A percentile compares a stretch with the other conserved stretches of the same genome.
Conservation (phyloP, 1,140 invertebrate species). For the Lamellibrachia luymesi region DNA sequence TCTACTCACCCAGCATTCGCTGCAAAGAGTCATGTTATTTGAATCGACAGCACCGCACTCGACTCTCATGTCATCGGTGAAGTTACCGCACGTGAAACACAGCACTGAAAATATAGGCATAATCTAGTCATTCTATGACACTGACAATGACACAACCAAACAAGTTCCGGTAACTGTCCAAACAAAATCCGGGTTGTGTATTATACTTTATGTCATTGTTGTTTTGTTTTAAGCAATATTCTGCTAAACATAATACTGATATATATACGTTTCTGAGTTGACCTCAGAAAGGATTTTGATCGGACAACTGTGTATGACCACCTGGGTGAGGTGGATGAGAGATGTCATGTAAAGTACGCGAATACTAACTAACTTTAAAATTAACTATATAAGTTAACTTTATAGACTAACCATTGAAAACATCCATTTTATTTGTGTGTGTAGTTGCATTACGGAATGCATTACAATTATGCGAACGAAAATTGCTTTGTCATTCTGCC, state of each 20-base stretch:
- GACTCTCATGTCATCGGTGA: background rate
- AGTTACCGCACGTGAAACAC: background rate
- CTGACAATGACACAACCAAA: background rate
- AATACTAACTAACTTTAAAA: too few relatives aligned
- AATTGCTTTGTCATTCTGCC: background rate
- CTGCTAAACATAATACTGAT: background rate
- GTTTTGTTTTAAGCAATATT: background rate
- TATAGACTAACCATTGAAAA: too few relatives aligned
- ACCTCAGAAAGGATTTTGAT: too few relatives aligned
- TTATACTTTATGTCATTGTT: background rate
- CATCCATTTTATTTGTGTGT: too few relatives aligned
- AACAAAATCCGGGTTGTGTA: background rate
- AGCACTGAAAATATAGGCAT: background rate
- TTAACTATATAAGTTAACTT: too few relatives aligned
- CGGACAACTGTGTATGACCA: too few relatives aligned
- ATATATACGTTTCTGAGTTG: too few relatives aligned
- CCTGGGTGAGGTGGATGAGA: too few relatives aligned
- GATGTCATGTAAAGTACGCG: too few relatives aligned
- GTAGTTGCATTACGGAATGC: background rate
- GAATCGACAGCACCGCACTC: background rate
- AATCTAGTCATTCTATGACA: background rate
- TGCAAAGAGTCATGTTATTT: slow-evolving; percentile 1
- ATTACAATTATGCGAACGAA: background rate
- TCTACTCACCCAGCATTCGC: background rate
- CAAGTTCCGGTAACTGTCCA: background rate